Percentiles rank a stretch among this genome's conserved stretches.
These are phyloP conservation scores for Anniella stebbinsi DNA, from an alignment of 2,797 vertebrate species.

Conservation along the genomic window DNA sequence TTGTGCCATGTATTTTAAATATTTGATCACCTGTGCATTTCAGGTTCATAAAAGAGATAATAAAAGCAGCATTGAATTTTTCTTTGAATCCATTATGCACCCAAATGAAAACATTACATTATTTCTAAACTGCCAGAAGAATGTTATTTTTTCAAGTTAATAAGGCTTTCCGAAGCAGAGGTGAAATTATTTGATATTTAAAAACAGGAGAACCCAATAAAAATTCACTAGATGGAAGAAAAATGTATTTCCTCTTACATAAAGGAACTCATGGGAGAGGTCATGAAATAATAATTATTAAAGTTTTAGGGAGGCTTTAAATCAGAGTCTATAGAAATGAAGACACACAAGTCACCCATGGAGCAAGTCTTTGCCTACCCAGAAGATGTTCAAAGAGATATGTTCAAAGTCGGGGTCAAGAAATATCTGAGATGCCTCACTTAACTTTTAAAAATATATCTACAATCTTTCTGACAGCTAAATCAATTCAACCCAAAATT, in stretches of 20 bases:
- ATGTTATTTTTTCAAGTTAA: conserved; percentile 59
- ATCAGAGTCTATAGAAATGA: background rate
- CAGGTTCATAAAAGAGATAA: conserved; percentile 57
- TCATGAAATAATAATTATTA: conserved; percentile 46
- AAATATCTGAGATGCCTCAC: conserved; percentile 8
- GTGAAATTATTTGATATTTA: conserved; percentile 59
- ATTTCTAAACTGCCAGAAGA: conserved; percentile 50
- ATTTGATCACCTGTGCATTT: conserved; percentile 64
- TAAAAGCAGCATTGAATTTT: conserved; percentile 56
- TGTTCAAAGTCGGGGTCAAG: conserved; percentile 25
- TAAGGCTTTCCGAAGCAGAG: conserved; percentile 52
- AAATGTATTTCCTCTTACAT: background rate
- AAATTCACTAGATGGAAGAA: conserved; percentile 33
- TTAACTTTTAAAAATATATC: conserved; percentile 43
- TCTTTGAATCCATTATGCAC: conserved; percentile 55
- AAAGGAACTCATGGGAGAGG: conserved; percentile 45
- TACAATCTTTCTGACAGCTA: conserved; percentile 32
- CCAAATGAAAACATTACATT: conserved; percentile 24
- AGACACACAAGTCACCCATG: background rate
- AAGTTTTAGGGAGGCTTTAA: background rate
- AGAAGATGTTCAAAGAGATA: background rate
- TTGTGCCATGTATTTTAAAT: conserved; percentile 49
- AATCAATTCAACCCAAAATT: conserved; percentile 46
- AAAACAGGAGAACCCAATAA: conserved; percentile 29
- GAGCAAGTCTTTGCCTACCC: background rate